Base-by-base conservation (phyloP, 2,113 vertebrate genomes). In the Eira barbara region DNA sequence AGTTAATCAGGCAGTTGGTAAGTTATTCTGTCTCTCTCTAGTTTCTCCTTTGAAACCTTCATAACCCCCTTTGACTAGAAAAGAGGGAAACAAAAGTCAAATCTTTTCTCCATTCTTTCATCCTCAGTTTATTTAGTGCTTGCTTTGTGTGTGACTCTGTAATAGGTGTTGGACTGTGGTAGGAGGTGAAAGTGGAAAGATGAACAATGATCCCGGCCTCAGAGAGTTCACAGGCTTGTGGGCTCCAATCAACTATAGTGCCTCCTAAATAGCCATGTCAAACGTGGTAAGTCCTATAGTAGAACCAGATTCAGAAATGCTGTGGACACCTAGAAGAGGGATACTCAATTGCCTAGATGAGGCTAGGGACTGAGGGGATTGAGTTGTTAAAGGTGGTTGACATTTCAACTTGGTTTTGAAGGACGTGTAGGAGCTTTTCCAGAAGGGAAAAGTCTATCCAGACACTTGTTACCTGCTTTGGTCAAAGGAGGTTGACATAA, bases 11-110 rank as follows among this genome's bases (percentile, higher is more conserved):
- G n/a, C 31, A 84, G 47, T 57, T 74, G 85, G 12, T 29, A 67
- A 31, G 1, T 87, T 89, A 92, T 81, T 96, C 20, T 94, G 74
- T 93, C 36, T 15, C 74, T 96, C 36, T 93, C 79, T 94, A 42
- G 31, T 57, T 79, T 94, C 25, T 84, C 57, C 34, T 95, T 97
- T 86, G 39, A 91, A 0, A 67, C 18, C 6, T 83, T 95, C 20
- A 79, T 57, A 82, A 78, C 1, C 10, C 55, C 10, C 18, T 93
- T 18, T 93, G 52, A 80, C 34, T 47, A 42, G 52, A 80, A 69
- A 71, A 91, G 57, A 93, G 45, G 29, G 21, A 79, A 85, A 73
- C 29, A 4, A 78, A 84, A 83, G 71, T 83, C 45, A 94, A 63
- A 83, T 91, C 11, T 79, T 81, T 71, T 21, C 18, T 88, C 52